Evolutionary conservation across 2,113 vertebrate species (phyloP), one percentile per base, ranked within the genome.

Genomic region (Pelvicachromis taeniatus): DNA sequence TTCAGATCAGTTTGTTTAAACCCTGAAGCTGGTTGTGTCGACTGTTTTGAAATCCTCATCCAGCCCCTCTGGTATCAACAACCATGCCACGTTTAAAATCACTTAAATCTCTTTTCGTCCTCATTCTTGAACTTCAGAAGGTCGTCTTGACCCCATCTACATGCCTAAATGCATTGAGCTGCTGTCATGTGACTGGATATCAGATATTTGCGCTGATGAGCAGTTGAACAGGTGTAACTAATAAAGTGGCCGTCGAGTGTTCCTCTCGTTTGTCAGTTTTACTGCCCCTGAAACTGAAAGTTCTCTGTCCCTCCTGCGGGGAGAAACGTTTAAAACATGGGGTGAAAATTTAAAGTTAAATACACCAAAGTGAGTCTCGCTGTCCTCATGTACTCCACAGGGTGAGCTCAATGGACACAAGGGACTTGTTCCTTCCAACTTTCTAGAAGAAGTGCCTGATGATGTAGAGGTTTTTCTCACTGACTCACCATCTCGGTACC

Each of bases 391-490:
- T 90, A 1, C 53, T 87, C 90, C 77, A 40, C 90, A 99, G 99
- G 99, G 98, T 19, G 99, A 99, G 82, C 97, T 99, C n/a, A 99
- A 99, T 0, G 98, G 98, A 92, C 98, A 99, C 80, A 99, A 97
- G 91, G 99, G 99, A 93, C 97, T 99, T 17, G 97, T 99, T 93
- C 99, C 99, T 93, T 99, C 99, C 86, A 99, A 99, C 96, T 99
- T 99, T 95, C 97, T 99, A 52, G 98, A 99, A 97, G 99, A 99
- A 98, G 99, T 99, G 97, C 99, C 99, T 97, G 98, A 99, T 2
- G 99, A 99, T 52, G 98, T 99, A 40, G 98, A 99, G 91, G 99
- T 99, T 87, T 98, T 97, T 92, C 97, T 99, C 4, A 99, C 98
- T 0, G 98, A 99, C 4, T 97, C 95, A 14, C 97, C 97, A 56